phyloP scores from a whole-genome alignment of 1,140 invertebrate species.

The Penaeus vannamei region DNA sequence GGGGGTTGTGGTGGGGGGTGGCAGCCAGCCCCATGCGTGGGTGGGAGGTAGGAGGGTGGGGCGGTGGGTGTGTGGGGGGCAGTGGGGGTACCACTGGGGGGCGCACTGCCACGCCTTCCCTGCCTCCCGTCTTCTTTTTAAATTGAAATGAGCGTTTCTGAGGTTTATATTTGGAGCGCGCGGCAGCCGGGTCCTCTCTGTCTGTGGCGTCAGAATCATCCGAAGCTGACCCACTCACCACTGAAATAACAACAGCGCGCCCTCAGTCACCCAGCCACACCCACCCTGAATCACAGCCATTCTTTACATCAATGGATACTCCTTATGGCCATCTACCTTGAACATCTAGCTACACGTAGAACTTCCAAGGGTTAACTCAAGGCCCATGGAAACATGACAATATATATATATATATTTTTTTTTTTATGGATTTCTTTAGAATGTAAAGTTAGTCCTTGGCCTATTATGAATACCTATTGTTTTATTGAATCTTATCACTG shows the following conservation, averaged over 20 bases:
- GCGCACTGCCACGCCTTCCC: conserved; percentile 67
- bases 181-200: conserved; percentile 58
- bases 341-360: neutral
- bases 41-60: conserved; percentile 65
- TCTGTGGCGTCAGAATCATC: conserved; percentile 64
- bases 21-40: conserved; percentile 64
- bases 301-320: too few species aligned
- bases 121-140: conserved; percentile 65
- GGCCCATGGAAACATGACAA: too few species aligned
- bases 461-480: too few species aligned
- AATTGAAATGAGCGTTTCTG: conserved; percentile 61
- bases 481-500: too few species aligned
- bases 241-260: conserved; percentile 62
- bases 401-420: too few species aligned
- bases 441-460: too few species aligned
- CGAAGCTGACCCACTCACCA: conserved; percentile 63
- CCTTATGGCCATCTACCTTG: too few species aligned
- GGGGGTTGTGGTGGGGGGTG: conserved; percentile 62
- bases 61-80: conserved; percentile 57
- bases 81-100: conserved; percentile 60
- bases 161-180: conserved; percentile 64
- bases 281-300: conserved; percentile 36
- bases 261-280: conserved; percentile 48
- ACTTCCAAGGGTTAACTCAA: neutral
- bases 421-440: too few species aligned